A percentile compares a stretch with the other conserved stretches of the same genome.
These are phyloP conservation scores for Xylota segnis DNA, from an alignment of 2,888 invertebrate species.

Conservation along the genomic window DNA sequence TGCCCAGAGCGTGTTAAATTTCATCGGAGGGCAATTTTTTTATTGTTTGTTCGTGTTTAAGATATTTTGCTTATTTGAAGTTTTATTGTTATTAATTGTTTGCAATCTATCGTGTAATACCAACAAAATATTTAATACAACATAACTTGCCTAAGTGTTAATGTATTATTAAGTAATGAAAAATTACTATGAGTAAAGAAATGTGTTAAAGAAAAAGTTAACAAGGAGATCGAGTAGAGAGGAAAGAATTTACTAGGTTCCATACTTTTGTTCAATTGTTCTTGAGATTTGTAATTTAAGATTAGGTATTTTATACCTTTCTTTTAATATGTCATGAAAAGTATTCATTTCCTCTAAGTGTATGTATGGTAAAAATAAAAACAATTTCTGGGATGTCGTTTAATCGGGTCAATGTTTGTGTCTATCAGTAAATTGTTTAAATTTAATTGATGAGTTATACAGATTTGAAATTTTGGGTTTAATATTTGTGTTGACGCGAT, in stretches of 20 bases:
- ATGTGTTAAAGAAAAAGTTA: not conserved
- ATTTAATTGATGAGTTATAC: constrained; percentile 37
- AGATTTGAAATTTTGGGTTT: constrained; percentile 7
- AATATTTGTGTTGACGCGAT: not conserved
- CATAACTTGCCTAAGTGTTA: not conserved
- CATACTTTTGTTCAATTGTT: constrained; percentile 29
- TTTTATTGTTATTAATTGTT: constrained; percentile 27
- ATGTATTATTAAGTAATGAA: not conserved
- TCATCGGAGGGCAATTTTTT: constrained; percentile 22
- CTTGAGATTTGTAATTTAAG: constrained; percentile 57
- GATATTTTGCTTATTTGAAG: constrained; percentile 13
- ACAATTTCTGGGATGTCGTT: constrained; percentile 37
- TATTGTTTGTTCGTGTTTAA: constrained; percentile 55
- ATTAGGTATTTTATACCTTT: constrained; percentile 33
- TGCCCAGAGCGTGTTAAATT: constrained; percentile 55
- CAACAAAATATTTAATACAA: not conserved
- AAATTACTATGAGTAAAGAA: not conserved
- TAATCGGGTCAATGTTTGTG: constrained; percentile 10
- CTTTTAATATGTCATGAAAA: constrained; percentile 29
- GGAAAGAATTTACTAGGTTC: not conserved
- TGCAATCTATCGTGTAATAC: constrained; percentile 2
- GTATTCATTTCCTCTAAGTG: constrained; percentile 20
- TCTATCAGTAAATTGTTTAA: constrained; percentile 46
- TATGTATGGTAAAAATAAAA: constrained; percentile 22
- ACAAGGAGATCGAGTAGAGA: not conserved